phyloP scores from a whole-genome alignment of 2,797 vertebrate species.

The Dicrostonyx torquatus region DNA sequence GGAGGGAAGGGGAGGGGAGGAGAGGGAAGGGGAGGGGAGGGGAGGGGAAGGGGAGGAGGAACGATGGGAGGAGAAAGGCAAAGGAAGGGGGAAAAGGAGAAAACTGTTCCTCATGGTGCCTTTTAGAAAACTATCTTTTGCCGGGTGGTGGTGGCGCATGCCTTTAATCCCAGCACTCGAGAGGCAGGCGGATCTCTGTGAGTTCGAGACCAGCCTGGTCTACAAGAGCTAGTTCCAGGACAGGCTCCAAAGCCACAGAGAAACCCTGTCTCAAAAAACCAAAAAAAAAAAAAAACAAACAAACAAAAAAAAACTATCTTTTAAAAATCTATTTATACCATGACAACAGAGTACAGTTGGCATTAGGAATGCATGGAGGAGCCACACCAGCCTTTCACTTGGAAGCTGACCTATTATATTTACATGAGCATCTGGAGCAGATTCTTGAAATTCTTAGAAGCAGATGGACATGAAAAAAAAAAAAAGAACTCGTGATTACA shows the following conservation, averaged over 20 bases:
- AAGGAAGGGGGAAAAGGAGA: not conserved
- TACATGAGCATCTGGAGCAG: constrained; percentile 89
- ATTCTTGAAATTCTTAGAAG: constrained; percentile 85
- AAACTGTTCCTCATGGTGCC: not conserved
- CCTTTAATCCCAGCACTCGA: too few relatives aligned
- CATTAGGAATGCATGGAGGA: constrained; percentile 65
- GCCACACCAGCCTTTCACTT: constrained; percentile 80
- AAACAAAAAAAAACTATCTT: constrained; percentile 36
- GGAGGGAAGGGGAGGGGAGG: accelerated
- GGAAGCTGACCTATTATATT: constrained; percentile 85
- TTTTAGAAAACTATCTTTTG: constrained; percentile 53
- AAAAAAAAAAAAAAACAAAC: too few relatives aligned
- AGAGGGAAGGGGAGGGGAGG: not conserved
- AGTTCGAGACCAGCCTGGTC: too few relatives aligned
- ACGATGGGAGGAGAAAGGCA: not conserved
- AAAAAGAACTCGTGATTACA: constrained; percentile 84
- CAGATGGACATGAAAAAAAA: constrained; percentile 87
- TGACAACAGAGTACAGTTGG: constrained; percentile 58
- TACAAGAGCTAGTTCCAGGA: too few relatives aligned
- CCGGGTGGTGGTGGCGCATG: too few relatives aligned
- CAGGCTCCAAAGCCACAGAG: too few relatives aligned
- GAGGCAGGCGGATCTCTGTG: too few relatives aligned
- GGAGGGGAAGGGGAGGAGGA: accelerated
- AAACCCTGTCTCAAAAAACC: too few relatives aligned
- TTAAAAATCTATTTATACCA: constrained; percentile 30